phyloP scores from a whole-genome alignment of 2,113 vertebrate species.

The Rhinolophus sinicus region DNA sequence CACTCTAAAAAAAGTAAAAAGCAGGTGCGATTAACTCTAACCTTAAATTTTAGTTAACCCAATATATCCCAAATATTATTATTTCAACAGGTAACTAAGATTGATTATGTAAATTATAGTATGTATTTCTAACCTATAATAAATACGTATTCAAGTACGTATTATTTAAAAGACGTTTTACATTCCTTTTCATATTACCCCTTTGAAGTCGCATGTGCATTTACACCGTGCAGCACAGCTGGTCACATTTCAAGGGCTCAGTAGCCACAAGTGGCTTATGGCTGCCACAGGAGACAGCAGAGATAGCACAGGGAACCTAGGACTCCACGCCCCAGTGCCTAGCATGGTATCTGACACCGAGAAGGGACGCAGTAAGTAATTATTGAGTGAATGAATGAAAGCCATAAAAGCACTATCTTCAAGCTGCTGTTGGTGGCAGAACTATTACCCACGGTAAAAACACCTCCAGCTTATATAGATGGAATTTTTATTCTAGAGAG shows the following conservation, averaged over 20 bases:
- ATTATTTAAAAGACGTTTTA: background rate
- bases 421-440: background rate
- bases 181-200: background rate
- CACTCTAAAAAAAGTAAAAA: background rate
- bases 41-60: background rate
- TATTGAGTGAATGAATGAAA: background rate
- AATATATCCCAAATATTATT: background rate
- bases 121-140: background rate
- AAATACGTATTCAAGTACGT: background rate
- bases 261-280: accelerated
- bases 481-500: background rate
- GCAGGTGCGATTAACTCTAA: background rate
- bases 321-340: accelerated
- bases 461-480: accelerated
- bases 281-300: background rate
- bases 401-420: background rate
- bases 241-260: background rate
- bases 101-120: background rate
- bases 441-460: background rate
- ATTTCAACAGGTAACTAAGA: background rate
- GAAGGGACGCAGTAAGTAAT: background rate
- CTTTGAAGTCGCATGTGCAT: background rate
- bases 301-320: background rate
- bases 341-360: background rate
- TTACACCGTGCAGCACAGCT: accelerated